Base-by-base conservation (phyloP, 2,888 invertebrate species). In the Corbicula japonica region DNA sequence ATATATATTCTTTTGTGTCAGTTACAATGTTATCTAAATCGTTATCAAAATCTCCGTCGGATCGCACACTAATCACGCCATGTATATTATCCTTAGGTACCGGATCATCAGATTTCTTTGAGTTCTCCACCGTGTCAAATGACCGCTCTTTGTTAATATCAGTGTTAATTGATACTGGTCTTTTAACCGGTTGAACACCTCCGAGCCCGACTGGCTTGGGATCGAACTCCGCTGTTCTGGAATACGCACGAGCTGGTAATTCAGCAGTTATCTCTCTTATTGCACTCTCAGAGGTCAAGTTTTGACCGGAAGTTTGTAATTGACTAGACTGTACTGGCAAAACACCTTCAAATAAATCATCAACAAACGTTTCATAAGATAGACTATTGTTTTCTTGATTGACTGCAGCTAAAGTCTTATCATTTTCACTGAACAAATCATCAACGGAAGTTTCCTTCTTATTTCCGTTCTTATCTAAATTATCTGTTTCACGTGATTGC, bases 311-410 rank as follows among this genome's bases (percentile, higher is more conserved):
- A 46, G 26, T 32, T 1, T 26, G n/a, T 21, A 12, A 44, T 44
- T 69, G 73, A 72, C 73, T 69, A 71, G 69, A 52, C 18, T 78
- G 28, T n/a, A 10, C 34, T 28, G 77, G 68, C 60, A 68, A 54
- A 10, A 30, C 54, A 58, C 38, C 34, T n/a, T 72, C 66, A 35
- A 73, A 72, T 35, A 80, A 76, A 63, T 73, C 62, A 44, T 81
- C 76, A 21, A 81, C 76, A 66, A 81, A 76, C 2, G 81, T 74
- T 38, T 76, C 81, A 50, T 81, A 81, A 18, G 74, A 63, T n/a
- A 77, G 32, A 18, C 38, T 54, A 1, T 30, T 35, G n/a, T 26
- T 52, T 28, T 26, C 41, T 2, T 21, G 18, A 21, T 34, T 5
- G 60, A 41, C 12, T 41, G 12, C 44, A 41, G 12, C 12, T 12